These are phyloP conservation scores for Phthorimaea operculella DNA, from an alignment of 1,140 invertebrate genomes.

Conservation along the genomic window DNA sequence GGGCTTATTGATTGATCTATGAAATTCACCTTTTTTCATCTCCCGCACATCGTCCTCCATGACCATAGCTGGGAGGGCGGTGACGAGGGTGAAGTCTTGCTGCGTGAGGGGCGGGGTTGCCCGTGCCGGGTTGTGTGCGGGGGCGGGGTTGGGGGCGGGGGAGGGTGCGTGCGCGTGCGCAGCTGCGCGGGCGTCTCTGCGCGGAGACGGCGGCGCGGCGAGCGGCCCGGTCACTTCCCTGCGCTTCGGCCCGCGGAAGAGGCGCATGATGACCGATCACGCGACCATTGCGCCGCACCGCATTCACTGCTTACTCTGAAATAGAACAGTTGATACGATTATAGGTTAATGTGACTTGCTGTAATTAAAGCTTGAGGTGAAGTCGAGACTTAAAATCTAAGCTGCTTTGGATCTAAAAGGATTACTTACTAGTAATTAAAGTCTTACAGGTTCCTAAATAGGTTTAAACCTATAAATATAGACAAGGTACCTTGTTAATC, in stretches of 20 bases:
- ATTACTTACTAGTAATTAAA: no score
- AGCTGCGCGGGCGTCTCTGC: constrained; percentile 44
- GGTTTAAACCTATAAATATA: no score
- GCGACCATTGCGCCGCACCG: constrained; percentile 52
- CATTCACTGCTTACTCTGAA: constrained; percentile 34
- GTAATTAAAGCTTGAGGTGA: no score
- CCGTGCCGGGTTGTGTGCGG: constrained; percentile 9
- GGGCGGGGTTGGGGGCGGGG: constrained; percentile 10
- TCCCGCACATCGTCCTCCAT: constrained; percentile 69
- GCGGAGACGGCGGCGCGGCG: constrained; percentile 51
- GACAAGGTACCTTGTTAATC: no score
- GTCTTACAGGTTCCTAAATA: no score
- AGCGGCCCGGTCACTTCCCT: constrained; percentile 61
- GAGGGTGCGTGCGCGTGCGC: constrained; percentile 2
- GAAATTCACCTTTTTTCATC: constrained; percentile 60
- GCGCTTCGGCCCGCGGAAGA: constrained; percentile 64
- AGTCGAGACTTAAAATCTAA: constrained; percentile 4
- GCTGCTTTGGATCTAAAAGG: no score
- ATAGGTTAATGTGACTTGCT: neutral
- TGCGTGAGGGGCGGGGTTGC: constrained; percentile 22
- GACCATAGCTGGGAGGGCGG: constrained; percentile 70
- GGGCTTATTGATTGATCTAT: neutral
- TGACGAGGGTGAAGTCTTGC: constrained; percentile 69
- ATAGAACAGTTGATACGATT: constrained; percentile 1
- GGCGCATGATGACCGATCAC: constrained; percentile 64